Evolutionary conservation across 2,113 vertebrate genomes (phyloP).

Genomic region (Cromileptes altivelis): DNA sequence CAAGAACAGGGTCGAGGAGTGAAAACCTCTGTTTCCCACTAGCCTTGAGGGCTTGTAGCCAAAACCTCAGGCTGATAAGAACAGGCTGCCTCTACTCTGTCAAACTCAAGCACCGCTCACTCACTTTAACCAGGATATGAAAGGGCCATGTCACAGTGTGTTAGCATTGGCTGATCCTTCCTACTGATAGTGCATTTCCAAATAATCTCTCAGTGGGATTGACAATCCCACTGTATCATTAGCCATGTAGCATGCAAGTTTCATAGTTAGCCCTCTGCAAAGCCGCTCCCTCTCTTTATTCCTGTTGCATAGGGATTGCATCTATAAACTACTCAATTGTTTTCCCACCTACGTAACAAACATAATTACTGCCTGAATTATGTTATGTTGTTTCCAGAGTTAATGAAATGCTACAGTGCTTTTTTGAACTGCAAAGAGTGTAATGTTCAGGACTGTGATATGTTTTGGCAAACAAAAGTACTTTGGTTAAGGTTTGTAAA

Average conservation of each 20-base stretch:
- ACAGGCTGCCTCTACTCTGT: constrained; percentile 16
- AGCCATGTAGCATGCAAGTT: constrained; percentile 43
- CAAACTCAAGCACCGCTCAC: constrained; percentile 33
- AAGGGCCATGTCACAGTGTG: constrained; percentile 19
- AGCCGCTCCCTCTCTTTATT: constrained; percentile 28
- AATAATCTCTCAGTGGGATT: constrained; percentile 19
- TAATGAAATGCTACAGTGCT: not conserved
- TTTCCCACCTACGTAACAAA: not conserved
- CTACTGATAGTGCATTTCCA: constrained; percentile 14
- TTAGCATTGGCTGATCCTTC: constrained; percentile 16
- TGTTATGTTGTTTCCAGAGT: not conserved
- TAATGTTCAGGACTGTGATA: not conserved
- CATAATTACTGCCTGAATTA: no score
- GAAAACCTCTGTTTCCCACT: constrained; percentile 24
- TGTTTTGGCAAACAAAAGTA: not conserved
- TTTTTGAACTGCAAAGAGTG: not conserved
- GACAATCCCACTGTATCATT: constrained; percentile 32
- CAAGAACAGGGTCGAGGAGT: constrained; percentile 25
- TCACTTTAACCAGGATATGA: constrained; percentile 10
- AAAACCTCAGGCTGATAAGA: constrained; percentile 50
- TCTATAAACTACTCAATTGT: not conserved
- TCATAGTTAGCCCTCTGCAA: constrained; percentile 24
- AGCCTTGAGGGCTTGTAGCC: constrained; percentile 27
- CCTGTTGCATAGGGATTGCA: not conserved
- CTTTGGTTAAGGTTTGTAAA: not conserved